These are phyloP conservation scores for Phoeniculus purpureus DNA, from an alignment of 2,797 vertebrate species.

Conservation along the genomic window DNA sequence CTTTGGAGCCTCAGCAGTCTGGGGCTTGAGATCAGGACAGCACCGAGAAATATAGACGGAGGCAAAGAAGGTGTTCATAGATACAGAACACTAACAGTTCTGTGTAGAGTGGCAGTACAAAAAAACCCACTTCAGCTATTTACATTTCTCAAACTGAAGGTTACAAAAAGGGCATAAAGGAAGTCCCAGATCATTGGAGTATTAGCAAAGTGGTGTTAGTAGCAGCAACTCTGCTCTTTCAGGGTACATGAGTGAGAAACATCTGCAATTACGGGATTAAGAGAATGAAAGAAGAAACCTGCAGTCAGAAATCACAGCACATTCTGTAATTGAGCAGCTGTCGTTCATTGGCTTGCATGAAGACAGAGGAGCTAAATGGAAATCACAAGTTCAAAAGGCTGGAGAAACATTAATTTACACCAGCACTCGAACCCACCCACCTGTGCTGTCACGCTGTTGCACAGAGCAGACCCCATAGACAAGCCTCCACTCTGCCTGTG, in stretches of 20 bases:
- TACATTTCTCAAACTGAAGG: conserved; percentile 20
- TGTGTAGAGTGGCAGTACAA: neutral
- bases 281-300: conserved; percentile 43
- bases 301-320: conserved; percentile 42
- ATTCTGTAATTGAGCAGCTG: conserved; percentile 30
- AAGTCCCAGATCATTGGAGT: neutral
- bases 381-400: conserved; percentile 50
- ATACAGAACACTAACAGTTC: neutral
- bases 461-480: neutral
- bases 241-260: conserved; percentile 17
- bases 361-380: conserved; percentile 18
- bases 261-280: conserved; percentile 64
- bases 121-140: conserved; percentile 7
- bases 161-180: conserved; percentile 19
- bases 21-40: no score
- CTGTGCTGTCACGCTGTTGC: conserved; percentile 7
- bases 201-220: neutral
- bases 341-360: neutral
- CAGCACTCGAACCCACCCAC: conserved; percentile 3
- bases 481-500: neutral
- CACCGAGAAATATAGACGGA: no score
- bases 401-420: conserved; percentile 32
- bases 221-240: conserved; percentile 9
- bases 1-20: no score
- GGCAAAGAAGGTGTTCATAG: no score